These are phyloP conservation scores for Limnephilus marmoratus DNA, from an alignment of 2,888 invertebrate species.

Conservation along the genomic window DNA sequence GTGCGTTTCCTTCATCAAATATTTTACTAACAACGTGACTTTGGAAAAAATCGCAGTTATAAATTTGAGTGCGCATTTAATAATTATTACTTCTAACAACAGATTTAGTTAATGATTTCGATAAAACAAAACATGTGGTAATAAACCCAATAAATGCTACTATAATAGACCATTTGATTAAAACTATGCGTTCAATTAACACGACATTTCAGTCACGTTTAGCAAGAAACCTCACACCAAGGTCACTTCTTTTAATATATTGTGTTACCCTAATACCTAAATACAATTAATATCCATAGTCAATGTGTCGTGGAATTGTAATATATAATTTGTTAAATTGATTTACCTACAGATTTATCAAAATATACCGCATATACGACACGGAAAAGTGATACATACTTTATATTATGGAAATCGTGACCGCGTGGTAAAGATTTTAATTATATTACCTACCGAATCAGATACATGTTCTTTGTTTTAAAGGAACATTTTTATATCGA, in stretches of 20 bases:
- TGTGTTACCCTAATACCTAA: not conserved
- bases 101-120: slow-evolving; percentile 34
- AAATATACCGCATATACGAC: not conserved
- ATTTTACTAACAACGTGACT: slow-evolving; percentile 31
- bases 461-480: not conserved
- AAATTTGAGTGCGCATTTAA: not conserved
- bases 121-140: slow-evolving; percentile 23
- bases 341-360: slow-evolving; percentile 29
- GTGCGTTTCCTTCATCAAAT: slow-evolving; percentile 36
- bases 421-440: not conserved
- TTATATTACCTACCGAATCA: not conserved
- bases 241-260: not conserved
- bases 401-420: slow-evolving; percentile 23
- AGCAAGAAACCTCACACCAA: not conserved
- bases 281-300: not conserved
- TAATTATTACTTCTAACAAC: not conserved
- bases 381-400: slow-evolving; percentile 29
- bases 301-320: slow-evolving; percentile 18
- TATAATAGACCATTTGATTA: slow-evolving; percentile 26
- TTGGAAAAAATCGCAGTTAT: slow-evolving; percentile 19
- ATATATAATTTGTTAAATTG: slow-evolving; percentile 41
- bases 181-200: slow-evolving; percentile 25
- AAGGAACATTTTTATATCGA: not conserved
- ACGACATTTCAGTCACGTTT: slow-evolving; percentile 47
- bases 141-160: not conserved